Base-by-base conservation (phyloP, 2,113 vertebrate species). In the Ameiurus melas region DNA sequence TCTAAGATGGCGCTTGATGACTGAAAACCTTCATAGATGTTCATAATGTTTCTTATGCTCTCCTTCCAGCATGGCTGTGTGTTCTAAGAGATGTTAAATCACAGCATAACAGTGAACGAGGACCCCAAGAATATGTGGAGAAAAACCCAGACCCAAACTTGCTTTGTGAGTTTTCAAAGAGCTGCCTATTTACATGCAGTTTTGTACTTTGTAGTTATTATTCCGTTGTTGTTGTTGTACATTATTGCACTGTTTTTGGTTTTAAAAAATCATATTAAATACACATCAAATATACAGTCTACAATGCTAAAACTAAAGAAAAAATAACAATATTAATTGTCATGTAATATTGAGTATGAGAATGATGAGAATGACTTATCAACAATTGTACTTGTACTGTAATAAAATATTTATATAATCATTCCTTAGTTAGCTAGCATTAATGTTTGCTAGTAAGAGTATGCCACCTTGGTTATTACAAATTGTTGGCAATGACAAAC, bases 51-150 rank as follows among this genome's bases (percentile, higher is more conserved):
- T 3, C 30, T 60, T 88, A 22, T 87, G 30, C 70, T 73, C 64
- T 25, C 30, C 86, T 53, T 81, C 87, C 55, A 99, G 98, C 98
- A 89, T 99, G 98, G 98, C 97, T 99, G 94, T 97, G 96, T 84
- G 98, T 99, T 93, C 96, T 99, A 91, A 96, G 97, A 90, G 98
- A 99, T 91, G 96, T 99, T 85, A 96, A 97, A 92, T 97, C 95
- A 92, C 96, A 97, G 91, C 95, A 97, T 91, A 97, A 97, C 91
- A 96, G 95, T 1, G 98, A 99, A 94, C 96, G 97, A 92, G 96
- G 98, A 92, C 97, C 98, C 92, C 97, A 99, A 91, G 97, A 99
- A 88, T 99, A 99, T 39, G 97, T 99, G 94, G 98, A 99, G 94
- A 99, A 99, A 95, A 97, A 96, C 92, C 97, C 97, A 82, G 99